Evolutionary conservation across 2,888 invertebrate genomes (phyloP).

Genomic region (Watsonalla cultraria): DNA sequence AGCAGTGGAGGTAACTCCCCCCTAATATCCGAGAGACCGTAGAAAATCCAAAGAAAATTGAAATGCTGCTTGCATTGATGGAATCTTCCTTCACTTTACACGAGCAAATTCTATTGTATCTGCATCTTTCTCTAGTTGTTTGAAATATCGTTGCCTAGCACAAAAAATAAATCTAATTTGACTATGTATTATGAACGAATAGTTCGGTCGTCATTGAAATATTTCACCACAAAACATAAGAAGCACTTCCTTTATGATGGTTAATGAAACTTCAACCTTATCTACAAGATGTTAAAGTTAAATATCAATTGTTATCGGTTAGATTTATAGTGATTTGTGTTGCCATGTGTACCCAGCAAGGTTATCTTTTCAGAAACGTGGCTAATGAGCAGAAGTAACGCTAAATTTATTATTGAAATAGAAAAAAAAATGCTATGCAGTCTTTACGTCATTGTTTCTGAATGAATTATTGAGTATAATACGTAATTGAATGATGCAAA

Average conservation of each 20-base stretch:
- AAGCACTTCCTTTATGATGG: background rate
- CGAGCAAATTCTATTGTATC: no score
- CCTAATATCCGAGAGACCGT: no score
- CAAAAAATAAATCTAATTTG: background rate
- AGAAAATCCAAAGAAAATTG: no score
- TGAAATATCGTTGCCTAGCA: background rate
- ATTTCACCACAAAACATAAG: background rate
- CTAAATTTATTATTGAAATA: conserved; percentile 3
- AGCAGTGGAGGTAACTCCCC: no score
- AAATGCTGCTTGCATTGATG: no score
- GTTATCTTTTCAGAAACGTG: conserved; percentile 13
- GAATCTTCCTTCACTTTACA: no score
- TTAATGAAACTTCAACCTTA: background rate
- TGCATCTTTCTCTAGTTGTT: no score
- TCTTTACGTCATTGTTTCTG: no score
- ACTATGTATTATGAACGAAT: background rate
- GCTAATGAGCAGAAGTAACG: conserved; percentile 14
- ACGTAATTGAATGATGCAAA: no score
- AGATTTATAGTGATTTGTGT: conserved; percentile 18
- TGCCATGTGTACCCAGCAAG: conserved; percentile 21
- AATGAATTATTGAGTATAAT: no score
- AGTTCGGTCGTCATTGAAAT: background rate
- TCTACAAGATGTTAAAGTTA: background rate
- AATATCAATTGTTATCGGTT: background rate
- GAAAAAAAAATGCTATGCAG: background rate